Conservation (phyloP, 2,888 invertebrate genomes). For the Standfussiana lucernea region DNA sequence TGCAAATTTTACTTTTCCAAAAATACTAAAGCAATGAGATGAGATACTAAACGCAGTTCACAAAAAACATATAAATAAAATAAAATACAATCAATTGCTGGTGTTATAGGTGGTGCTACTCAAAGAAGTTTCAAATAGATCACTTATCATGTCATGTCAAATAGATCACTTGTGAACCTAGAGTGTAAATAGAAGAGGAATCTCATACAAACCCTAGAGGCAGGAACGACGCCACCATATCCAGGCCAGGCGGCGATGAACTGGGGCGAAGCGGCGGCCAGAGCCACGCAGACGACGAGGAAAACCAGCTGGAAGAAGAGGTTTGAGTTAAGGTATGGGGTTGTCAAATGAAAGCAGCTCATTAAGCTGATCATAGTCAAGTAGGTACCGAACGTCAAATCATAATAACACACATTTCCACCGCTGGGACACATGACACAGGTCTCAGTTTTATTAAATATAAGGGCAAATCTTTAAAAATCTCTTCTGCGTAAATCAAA, state of each 20-base stretch:
- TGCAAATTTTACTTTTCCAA: background rate
- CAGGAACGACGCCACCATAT: constrained; percentile 61
- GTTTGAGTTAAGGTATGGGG: background rate
- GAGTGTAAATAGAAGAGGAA: background rate
- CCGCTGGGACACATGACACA: too few species aligned
- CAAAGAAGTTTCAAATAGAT: background rate
- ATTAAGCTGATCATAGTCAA: background rate
- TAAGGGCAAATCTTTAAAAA: background rate
- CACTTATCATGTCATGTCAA: background rate
- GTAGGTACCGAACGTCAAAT: background rate
- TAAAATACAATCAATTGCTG: background rate
- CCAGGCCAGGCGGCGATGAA: constrained; percentile 75
- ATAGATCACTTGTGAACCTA: background rate
- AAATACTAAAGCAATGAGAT: background rate
- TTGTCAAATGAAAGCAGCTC: background rate
- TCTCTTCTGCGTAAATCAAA: background rate
- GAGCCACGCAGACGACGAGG: constrained; percentile 84
- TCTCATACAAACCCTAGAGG: constrained; percentile 74
- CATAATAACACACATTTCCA: too few species aligned
- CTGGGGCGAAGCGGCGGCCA: constrained; percentile 86
- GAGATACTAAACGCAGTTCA: background rate
- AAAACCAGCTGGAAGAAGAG: constrained; percentile 79
- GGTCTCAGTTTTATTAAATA: too few species aligned
- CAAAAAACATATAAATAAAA: background rate
- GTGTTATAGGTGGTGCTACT: background rate